A percentile compares a stretch with the other conserved stretches of the same genome.
Conservation (phyloP, 2,797 vertebrate genomes). For the Hippopotamyrus pictus region DNA sequence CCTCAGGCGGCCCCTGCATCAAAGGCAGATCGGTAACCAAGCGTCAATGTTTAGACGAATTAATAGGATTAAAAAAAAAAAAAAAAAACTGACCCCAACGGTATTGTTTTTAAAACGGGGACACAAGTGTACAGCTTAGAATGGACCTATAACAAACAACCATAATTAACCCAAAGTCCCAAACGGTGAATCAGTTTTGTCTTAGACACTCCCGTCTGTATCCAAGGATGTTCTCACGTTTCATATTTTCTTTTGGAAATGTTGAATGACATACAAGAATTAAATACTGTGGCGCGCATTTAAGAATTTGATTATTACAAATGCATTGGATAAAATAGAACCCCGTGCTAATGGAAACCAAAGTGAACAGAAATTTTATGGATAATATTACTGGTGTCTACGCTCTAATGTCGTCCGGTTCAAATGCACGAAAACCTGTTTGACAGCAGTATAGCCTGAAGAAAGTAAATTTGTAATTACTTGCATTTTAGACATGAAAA, state of each 20-base stretch:
- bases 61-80: not conserved
- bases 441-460: not conserved
- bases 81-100: not conserved
- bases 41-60: not conserved
- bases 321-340: not conserved
- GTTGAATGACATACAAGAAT: not conserved
- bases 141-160: not conserved
- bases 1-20: not conserved
- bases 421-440: not conserved
- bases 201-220: not conserved
- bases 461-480: not conserved
- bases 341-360: not conserved
- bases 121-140: not conserved
- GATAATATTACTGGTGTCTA: not conserved
- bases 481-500: not conserved
- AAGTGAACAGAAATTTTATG: not conserved
- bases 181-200: not conserved
- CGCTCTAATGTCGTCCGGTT: not conserved
- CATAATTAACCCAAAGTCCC: not conserved
- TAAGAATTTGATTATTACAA: not conserved
- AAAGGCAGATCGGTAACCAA: not conserved
- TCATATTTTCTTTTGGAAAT: not conserved
- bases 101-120: not conserved
- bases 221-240: not conserved
- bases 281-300: not conserved